These are phyloP conservation scores for Prochilodus magdalenae DNA, from an alignment of 2,113 vertebrate species.

Conservation along the genomic window DNA sequence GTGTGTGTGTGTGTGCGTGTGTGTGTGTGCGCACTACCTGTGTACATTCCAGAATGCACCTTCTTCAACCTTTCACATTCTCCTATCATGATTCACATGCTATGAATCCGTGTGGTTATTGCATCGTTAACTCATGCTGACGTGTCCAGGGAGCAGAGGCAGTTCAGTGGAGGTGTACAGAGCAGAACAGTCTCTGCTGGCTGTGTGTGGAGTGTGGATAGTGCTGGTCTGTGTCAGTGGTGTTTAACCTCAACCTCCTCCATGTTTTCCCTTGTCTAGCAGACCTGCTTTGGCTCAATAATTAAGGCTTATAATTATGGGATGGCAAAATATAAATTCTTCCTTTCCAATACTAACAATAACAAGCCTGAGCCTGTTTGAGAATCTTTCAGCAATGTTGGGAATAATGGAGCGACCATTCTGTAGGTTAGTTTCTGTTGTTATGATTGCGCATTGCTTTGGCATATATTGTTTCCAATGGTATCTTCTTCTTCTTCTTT, in stretches of 20 bases:
- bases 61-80: conserved; percentile 21
- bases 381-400: no score
- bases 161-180: not conserved
- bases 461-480: no score
- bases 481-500: no score
- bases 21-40: not conserved
- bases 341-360: no score
- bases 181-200: not conserved
- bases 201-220: not conserved
- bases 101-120: conserved; percentile 9
- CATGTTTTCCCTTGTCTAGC: not conserved
- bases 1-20: not conserved
- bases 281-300: not conserved
- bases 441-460: no score
- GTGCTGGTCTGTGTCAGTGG: not conserved
- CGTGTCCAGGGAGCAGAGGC: not conserved
- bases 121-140: not conserved
- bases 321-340: no score
- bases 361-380: no score
- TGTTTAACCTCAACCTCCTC: not conserved
- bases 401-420: no score
- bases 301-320: not conserved
- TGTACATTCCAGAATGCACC: not conserved
- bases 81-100: conserved; percentile 8
- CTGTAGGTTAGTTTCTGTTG: no score